Percentiles rank a stretch among this genome's conserved stretches.
These are phyloP conservation scores for Odontamblyopus rebecca DNA, from an alignment of 2,797 vertebrate genomes.

Conservation along the genomic window DNA sequence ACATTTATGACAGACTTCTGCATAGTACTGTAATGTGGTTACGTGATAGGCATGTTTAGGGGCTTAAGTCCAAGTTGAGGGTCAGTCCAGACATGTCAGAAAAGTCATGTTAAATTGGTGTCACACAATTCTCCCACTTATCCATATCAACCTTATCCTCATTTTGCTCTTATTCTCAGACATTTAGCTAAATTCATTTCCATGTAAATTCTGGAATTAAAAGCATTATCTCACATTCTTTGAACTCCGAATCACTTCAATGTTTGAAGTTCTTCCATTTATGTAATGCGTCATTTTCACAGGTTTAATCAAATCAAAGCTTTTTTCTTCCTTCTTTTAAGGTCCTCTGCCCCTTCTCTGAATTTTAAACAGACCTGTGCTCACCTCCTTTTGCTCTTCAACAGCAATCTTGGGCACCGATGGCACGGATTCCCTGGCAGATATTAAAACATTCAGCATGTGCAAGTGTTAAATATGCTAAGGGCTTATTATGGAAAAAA, in stretches of 20 bases:
- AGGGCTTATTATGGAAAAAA: constrained; percentile 57
- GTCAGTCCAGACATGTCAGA: constrained; percentile 10
- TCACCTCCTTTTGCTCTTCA: constrained; percentile 56
- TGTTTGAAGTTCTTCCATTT: constrained; percentile 61
- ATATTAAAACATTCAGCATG: constrained; percentile 62
- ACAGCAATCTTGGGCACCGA: constrained; percentile 50
- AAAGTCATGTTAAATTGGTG: constrained; percentile 28
- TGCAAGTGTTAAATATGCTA: constrained; percentile 75
- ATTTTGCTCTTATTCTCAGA: constrained; percentile 7
- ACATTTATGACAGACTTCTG: background rate
- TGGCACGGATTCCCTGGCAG: constrained; percentile 51
- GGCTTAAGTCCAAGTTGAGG: background rate
- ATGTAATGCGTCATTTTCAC: constrained; percentile 56
- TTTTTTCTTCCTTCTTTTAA: constrained; percentile 40
- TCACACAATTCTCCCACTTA: constrained; percentile 21
- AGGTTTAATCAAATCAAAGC: constrained; percentile 72
- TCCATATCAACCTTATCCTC: constrained; percentile 9
- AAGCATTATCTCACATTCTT: constrained; percentile 52
- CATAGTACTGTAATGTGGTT: background rate
- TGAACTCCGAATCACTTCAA: constrained; percentile 46
- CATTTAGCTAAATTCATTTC: constrained; percentile 41
- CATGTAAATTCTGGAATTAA: constrained; percentile 60
- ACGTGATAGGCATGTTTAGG: background rate
- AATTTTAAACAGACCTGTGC: constrained; percentile 61
- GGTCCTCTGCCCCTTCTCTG: constrained; percentile 45